Evolutionary conservation across 1,140 invertebrate genomes (phyloP), one percentile per base, ranked within the genome.

Genomic region (Scaptomyza hsui): DNA sequence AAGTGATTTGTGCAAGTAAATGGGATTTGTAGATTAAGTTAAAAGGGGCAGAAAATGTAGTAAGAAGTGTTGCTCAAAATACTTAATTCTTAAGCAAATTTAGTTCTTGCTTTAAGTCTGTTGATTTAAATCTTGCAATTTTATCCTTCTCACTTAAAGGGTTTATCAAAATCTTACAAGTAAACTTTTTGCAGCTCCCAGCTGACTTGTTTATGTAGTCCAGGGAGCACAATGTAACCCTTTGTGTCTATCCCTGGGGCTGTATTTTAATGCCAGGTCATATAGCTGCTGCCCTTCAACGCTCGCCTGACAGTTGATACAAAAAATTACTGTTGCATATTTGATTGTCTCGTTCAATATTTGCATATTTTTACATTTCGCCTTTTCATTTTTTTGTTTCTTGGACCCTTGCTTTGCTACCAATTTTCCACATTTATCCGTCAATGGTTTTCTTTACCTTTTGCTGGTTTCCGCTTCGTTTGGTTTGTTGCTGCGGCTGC

Each of bases 281-380:
- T 29, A 29, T 26, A 15, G 26, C 29, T 35, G 37, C 26, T 35
- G 37, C 26, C 42, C 12, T 44, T 51, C 61, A 47, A 3, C 10
- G 18, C 47, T 57, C 24, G 24, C 26, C 29, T 15, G 45, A 41
- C 49, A 59, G 59, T 64, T 77, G 71, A 74, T 70, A 52, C 71
- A 74, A 74, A 82, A 86, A 80, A 72, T 78, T 88, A 78, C 78
- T 78, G 81, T 77, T 85, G 82, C 82, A 86, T 86, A 88, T 82
- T 88, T 86, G 82, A 86, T 88, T 86, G 82, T 88, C 82, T 75
- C 57, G 82, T 67, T 75, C 82, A 86, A 86, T 86, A 86, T 86
- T 86, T 86, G 79, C 74, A 86, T 86, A 75, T 64, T 71, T 64
- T 69, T 55, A 18, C 65, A 74, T 71, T 65, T 65, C 29, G 29